Evolutionary conservation across 2,113 vertebrate genomes (phyloP), one percentile per base, ranked within the genome.

Genomic region (Muntiacus reevesi): DNA sequence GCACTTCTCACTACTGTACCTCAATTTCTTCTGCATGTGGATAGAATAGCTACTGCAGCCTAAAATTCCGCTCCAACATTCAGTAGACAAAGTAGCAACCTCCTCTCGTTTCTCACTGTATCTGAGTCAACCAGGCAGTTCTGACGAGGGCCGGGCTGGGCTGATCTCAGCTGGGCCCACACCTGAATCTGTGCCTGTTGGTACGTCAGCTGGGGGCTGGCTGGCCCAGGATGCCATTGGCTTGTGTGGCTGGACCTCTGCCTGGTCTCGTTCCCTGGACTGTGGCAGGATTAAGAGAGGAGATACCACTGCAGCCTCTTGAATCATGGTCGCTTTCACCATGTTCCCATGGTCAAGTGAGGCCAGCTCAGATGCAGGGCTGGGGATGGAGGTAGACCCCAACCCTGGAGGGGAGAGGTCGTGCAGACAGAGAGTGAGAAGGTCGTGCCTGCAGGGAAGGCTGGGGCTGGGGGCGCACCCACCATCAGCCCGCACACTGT

Each of bases 401-500:
- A 13, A 15, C 21, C 54, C 23, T 6, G n/a, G 15, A n/a, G 5
- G 47, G 19, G 3, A 57, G 25, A 13, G 3, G 33, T 33, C 0
- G 13, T 33, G 11, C 6, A 25, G n/a, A 8, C 50, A 30, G 3
- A 25, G 1, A 40, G 23, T 0, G 1, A n/a, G 76, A 17, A 23
- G 30, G 52, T 71, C 10, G 12, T 1, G 17, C 8, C 21, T 27
- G 0, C 57, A 0, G 54, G 40, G 55, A 62, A 62, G 11, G 25
- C n/a, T 0, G 3, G 15, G 2, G 1, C 23, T 9, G 36, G 40
- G 3, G 1, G 2, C 1, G 0, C 0, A 0, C 62, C 25, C 28
- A 16, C 88, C 9, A 1, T 27, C 43, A 3, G 7, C 60, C 84
- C 0, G 13, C 86, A 5, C 28, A 1, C 30, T 7, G 1, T 2